These are phyloP conservation scores for Nibea coibor DNA, from an alignment of 2,113 vertebrate genomes.

Conservation along the genomic window DNA sequence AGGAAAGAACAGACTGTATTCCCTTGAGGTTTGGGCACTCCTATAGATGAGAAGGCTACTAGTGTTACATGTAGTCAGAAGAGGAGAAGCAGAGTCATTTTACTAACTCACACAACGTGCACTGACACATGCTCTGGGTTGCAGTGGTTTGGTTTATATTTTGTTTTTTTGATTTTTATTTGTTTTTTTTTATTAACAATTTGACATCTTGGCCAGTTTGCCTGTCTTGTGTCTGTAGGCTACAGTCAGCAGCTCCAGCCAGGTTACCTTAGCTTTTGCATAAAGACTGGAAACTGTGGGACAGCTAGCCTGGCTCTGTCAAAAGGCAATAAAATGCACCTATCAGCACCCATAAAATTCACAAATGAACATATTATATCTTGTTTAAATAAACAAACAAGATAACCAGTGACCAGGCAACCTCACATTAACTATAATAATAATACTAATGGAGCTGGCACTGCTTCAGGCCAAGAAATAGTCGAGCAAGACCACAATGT, in stretches of 20 bases:
- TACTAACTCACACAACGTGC: conserved; percentile 4
- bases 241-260: neutral
- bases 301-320: neutral
- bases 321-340: neutral
- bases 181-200: no score
- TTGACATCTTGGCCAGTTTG: neutral
- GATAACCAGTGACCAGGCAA: neutral
- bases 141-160: neutral
- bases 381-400: neutral
- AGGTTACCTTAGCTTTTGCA: neutral
- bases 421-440: neutral
- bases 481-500: neutral
- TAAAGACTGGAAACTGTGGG: neutral
- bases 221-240: no score
- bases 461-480: neutral
- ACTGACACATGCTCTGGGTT: neutral
- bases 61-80: conserved; percentile 48
- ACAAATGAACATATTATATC: neutral
- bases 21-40: conserved; percentile 45
- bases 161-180: no score
- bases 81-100: conserved; percentile 28
- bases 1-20: conserved; percentile 44
- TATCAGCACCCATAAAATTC: neutral
- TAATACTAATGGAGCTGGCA: neutral
- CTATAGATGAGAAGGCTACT: conserved; percentile 50